Evolutionary conservation across 2,888 invertebrate species (phyloP).

Genomic region (Strigamia maritima): DNA sequence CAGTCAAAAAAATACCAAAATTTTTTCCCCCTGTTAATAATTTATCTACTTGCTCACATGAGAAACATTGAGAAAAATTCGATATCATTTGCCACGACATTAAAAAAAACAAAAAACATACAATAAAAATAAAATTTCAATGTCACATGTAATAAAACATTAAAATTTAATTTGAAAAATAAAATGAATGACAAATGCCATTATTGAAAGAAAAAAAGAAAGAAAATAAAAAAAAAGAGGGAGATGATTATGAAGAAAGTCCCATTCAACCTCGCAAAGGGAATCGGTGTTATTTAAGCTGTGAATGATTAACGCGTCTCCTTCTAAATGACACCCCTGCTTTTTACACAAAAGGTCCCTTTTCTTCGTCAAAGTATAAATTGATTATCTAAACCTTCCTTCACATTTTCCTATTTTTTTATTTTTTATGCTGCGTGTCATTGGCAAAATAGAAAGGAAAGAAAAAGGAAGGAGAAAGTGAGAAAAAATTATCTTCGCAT

Average conservation of each 20-base stretch:
- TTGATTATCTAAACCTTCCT: conserved; percentile 30
- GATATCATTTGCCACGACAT: not conserved
- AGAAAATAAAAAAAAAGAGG: conserved; percentile 8
- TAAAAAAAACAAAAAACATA: not conserved
- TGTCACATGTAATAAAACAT: conserved; percentile 29
- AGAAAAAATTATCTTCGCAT: conserved; percentile 34
- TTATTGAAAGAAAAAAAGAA: not conserved
- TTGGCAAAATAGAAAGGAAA: conserved; percentile 25
- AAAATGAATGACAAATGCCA: conserved; percentile 13
- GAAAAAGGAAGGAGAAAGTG: not conserved
- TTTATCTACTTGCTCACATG: not conserved
- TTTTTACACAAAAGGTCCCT: conserved; percentile 8
- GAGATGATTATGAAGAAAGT: conserved; percentile 23
- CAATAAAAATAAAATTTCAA: conserved; percentile 33
- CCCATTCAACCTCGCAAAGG: not conserved
- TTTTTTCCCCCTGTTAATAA: conserved; percentile 7
- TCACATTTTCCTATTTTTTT: conserved; percentile 22
- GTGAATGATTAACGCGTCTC: conserved; percentile 32
- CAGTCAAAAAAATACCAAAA: not conserved
- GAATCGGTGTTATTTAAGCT: conserved; percentile 32
- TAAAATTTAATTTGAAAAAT: conserved; percentile 20
- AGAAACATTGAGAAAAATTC: not conserved
- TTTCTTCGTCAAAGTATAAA: conserved; percentile 32
- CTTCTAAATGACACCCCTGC: conserved; percentile 25
- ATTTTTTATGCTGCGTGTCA: not conserved